phyloP scores from a whole-genome alignment of 2,113 vertebrate species.

The Bostrychus sinensis region DNA sequence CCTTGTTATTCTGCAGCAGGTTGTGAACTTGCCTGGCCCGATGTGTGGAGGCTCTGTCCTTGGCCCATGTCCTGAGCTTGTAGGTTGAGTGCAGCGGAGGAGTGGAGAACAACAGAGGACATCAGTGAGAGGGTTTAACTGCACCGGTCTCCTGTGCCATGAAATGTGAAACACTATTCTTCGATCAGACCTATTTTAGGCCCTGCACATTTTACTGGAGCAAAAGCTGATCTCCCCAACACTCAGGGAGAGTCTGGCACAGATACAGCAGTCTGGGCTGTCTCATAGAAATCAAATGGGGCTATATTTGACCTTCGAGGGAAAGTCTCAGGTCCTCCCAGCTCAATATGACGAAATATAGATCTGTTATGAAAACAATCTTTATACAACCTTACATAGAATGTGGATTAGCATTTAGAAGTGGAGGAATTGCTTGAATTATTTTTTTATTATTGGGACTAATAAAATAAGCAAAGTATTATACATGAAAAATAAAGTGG shows the following conservation, averaged over 20 bases:
- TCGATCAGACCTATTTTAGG: constrained; percentile 76
- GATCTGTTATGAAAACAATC: constrained; percentile 1
- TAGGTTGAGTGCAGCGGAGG: constrained; percentile 32
- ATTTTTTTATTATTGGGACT: not conserved
- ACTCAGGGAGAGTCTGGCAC: constrained; percentile 51
- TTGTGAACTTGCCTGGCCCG: not conserved
- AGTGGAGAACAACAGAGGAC: constrained; percentile 58
- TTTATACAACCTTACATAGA: constrained; percentile 16
- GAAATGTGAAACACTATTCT: constrained; percentile 74
- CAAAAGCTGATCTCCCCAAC: constrained; percentile 68
- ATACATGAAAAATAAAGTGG: constrained; percentile 14
- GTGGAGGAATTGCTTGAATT: too few relatives aligned
- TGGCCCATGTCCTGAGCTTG: constrained; percentile 34
- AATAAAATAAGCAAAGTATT: too few relatives aligned
- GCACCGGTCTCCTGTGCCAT: constrained; percentile 62
- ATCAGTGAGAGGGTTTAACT: constrained; percentile 49
- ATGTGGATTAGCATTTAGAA: too few relatives aligned
- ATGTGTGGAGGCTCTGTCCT: constrained; percentile 44
- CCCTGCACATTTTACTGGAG: constrained; percentile 62
- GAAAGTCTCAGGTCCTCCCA: constrained; percentile 42
- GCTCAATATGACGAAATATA: not conserved
- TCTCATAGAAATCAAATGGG: constrained; percentile 52
- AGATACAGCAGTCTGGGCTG: constrained; percentile 38
- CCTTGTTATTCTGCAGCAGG: not conserved
- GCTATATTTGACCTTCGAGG: constrained; percentile 61